phyloP scores from a whole-genome alignment of 2,888 invertebrate genomes.

The Habrosyne pyritoides region DNA sequence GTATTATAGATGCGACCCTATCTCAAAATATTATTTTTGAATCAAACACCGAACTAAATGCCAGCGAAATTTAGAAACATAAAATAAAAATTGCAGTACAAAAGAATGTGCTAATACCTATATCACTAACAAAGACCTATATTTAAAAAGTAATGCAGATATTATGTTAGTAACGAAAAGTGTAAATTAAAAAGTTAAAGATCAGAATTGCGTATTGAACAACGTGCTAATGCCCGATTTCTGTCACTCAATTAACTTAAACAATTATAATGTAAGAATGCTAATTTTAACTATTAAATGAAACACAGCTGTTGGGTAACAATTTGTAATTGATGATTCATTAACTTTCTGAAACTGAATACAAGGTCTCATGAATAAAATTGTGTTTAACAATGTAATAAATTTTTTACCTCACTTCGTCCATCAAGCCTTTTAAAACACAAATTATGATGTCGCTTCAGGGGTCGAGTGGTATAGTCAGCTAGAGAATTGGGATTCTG shows the following conservation, averaged over 20 bases:
- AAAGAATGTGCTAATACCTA: not conserved
- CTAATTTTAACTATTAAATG: not conserved
- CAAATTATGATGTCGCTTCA: not conserved
- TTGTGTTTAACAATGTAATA: not conserved
- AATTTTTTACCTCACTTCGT: not conserved
- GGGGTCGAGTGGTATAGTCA: too few species aligned
- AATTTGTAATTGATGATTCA: conserved; percentile 2
- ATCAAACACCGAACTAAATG: too few species aligned
- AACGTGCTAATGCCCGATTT: not conserved
- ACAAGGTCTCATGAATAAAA: conserved; percentile 4
- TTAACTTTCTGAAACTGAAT: not conserved
- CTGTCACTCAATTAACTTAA: not conserved
- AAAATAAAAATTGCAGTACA: too few species aligned
- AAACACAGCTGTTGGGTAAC: not conserved
- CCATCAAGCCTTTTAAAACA: not conserved
- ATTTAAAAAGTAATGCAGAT: not conserved
- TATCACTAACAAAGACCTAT: not conserved
- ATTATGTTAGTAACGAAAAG: not conserved
- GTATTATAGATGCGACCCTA: too few species aligned
- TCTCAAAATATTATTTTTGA: too few species aligned
- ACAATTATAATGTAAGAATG: conserved; percentile 1
- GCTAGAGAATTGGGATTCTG: too few species aligned
- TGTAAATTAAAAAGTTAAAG: not conserved
- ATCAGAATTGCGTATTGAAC: not conserved
- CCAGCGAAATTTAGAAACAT: too few species aligned